Evolutionary conservation across 2,888 invertebrate species (phyloP), one percentile per base, ranked within the genome.

Genomic region (Drosophila fulvimacula): DNA sequence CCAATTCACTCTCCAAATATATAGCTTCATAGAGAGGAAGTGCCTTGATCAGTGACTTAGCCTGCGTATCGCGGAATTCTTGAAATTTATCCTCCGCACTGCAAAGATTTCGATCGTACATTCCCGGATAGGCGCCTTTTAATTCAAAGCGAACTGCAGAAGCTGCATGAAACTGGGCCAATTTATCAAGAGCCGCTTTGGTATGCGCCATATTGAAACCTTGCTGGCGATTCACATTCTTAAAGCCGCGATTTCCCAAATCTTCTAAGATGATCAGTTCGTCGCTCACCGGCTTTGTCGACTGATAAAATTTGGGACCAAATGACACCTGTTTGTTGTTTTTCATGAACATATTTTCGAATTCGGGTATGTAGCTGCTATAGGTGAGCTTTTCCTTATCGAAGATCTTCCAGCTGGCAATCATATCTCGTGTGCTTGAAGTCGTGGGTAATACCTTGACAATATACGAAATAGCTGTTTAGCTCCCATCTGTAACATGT

Each of bases 131-230:
- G 5, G 82, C 57, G 5, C 91, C 91, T 7, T 89, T 80, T 0
- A 69, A 89, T 6, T 90, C 84, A 61, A 92, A 93, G 41, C 91
- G 84, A 0, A 92, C 92, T 0, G 93, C 91, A 1, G 93, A 93
- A 0, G 93, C 90, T 0, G 93, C 93, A 81, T 94, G 94, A 55
- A 93, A 93, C 58, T 91, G 91, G 0, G 93, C 93, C 61, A 93
- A 66, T 1, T 92, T 89, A 19, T 83, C 80, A 0, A 93, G 61
- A 0, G 90, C 89, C 9, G 92, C 39, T 72, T 88, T 86, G 0
- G 92, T 81, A 64, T 94, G 93, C 1, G 75, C 75, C 49, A 93
- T 51, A 68, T 93, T 93, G n/a, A 93, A 76, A 5, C 91, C 91
- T 7, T 55, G 27, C 15, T 75, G 76, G 5, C 91, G 78, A 24